Evolutionary conservation across 2,113 vertebrate species (phyloP).

Genomic region (Mormoops blainvillei): DNA sequence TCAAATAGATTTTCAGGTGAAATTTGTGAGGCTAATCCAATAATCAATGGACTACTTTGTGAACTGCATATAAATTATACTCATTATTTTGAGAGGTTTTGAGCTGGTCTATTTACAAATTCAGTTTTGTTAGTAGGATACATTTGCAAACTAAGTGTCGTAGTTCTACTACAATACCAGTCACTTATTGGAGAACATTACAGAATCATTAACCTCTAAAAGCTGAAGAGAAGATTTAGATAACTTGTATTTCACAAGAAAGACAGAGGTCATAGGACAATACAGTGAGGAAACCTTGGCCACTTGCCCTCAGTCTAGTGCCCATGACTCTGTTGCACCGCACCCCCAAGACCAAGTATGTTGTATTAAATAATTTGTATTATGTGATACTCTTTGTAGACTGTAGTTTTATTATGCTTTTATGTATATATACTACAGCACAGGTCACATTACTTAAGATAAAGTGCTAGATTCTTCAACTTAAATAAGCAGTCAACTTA

Average conservation of each 20-base stretch:
- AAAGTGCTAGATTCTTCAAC: neutral
- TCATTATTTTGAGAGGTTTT: neutral
- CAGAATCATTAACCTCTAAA: neutral
- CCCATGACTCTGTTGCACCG: neutral
- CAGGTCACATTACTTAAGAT: neutral
- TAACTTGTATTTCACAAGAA: neutral
- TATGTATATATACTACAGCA: neutral
- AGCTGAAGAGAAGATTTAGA: neutral
- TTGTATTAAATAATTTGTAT: neutral
- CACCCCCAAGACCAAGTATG: neutral
- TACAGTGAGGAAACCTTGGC: neutral
- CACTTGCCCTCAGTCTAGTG: neutral
- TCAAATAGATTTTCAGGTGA: neutral
- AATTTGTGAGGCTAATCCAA: neutral
- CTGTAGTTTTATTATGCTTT: neutral
- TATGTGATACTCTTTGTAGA: neutral
- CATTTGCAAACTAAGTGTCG: neutral
- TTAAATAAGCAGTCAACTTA: neutral
- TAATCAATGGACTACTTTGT: neutral
- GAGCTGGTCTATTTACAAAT: neutral
- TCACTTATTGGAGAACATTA: neutral
- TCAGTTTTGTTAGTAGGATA: neutral
- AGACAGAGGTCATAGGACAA: neutral
- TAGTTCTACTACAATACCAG: neutral
- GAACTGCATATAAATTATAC: neutral